phyloP scores from a whole-genome alignment of 2,888 invertebrate genomes.

The Tachystola acroxantha region DNA sequence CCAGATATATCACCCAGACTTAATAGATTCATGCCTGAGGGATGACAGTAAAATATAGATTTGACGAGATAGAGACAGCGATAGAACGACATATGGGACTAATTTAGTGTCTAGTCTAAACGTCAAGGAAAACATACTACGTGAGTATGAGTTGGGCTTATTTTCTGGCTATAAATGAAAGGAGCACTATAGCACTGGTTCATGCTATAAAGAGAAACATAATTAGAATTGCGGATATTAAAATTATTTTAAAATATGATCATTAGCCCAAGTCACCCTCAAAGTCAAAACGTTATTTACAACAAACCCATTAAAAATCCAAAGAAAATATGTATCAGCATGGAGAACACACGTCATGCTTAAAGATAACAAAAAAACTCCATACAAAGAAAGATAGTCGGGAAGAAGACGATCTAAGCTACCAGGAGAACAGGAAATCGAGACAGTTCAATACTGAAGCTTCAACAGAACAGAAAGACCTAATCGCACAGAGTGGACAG shows the following conservation, averaged over 20 bases:
- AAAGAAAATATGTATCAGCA: slow-evolving; percentile 25
- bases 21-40: slow-evolving; percentile 28
- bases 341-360: slow-evolving; percentile 17
- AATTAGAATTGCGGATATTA: too few species aligned
- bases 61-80: slow-evolving; percentile 34
- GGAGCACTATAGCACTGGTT: too few species aligned
- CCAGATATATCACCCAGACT: slow-evolving; percentile 41
- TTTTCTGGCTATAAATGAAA: slow-evolving; percentile 11
- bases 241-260: too few species aligned
- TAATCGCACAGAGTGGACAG: slow-evolving; percentile 73
- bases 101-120: slow-evolving; percentile 46
- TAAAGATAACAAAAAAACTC: slow-evolving; percentile 13
- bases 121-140: slow-evolving; percentile 39
- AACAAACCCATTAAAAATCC: slow-evolving; percentile 16
- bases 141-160: slow-evolving; percentile 43
- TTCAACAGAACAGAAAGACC: slow-evolving; percentile 72
- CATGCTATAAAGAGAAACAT: too few species aligned
- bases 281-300: slow-evolving; percentile 19
- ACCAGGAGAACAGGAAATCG: slow-evolving; percentile 55
- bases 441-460: slow-evolving; percentile 57
- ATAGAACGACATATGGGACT: slow-evolving; percentile 44
- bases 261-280: slow-evolving; percentile 36
- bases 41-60: slow-evolving; percentile 29
- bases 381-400: slow-evolving; percentile 29
- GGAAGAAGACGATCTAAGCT: slow-evolving; percentile 50